Base-by-base conservation (phyloP, 2,113 vertebrate genomes). In the Corynorhinus townsendii region DNA sequence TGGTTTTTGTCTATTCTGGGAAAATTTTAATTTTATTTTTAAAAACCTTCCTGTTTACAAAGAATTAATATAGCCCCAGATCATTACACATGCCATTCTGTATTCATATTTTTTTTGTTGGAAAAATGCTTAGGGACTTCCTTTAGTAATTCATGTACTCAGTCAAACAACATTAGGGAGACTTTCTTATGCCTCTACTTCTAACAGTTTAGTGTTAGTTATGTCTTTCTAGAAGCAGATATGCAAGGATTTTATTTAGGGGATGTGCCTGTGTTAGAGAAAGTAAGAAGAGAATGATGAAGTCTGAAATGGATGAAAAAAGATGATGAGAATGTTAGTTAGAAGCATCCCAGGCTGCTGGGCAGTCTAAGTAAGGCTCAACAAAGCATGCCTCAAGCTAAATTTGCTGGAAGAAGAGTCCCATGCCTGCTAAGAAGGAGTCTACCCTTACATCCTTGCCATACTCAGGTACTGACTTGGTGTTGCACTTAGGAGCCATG, bases 1-100 rank as follows among this genome's bases (percentile, higher is more conserved):
- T 75, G 43, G 7, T 33, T 96, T 87, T 85, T 88, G 73, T 91
- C 20, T 75, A 54, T 81, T 95, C 24, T 93, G 52, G 28, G 30
- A 91, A 84, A 69, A 22, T 7, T 94, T 89, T 80, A 82, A 16
- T 79, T 85, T 64, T 88, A 66, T 71, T 71, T 38, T 77, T 7
- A 56, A 56, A 93, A 73, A 93, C 68, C 35, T 90, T 87, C 30
- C 66, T 52, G 35, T 68, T 59, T 90, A 30, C 30, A 33, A 14
- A 81, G 38, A 52, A 69, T 47, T 71, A 69, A 45, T 20, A 16
- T 15, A 68, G 24, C 22, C 17, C 7, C 14, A 35, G 26, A 43
- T 86, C 35, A 62, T 89, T 77, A 77, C 30, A 84, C 33, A 28
- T 49, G 12, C 33, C n/a, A 20, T 56, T 90, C n/a, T 82, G 4